Evolutionary conservation across 1,140 invertebrate genomes (phyloP).

Genomic region (Drosophila ironensis): DNA sequence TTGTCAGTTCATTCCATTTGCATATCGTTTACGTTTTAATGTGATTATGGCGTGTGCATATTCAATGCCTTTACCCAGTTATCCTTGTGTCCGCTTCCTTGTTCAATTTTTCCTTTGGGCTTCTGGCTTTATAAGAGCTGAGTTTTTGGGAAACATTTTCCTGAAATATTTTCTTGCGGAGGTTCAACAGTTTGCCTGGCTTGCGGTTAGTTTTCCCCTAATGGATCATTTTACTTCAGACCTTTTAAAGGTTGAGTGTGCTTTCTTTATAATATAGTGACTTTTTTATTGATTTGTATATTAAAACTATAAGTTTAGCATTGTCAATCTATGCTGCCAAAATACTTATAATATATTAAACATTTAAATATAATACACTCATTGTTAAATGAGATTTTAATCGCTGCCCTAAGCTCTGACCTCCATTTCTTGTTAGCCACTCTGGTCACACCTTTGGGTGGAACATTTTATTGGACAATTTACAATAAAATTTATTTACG

Average conservation of each 20-base stretch:
- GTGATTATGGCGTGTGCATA: constrained; percentile 80
- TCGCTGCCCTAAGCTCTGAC: constrained; percentile 29
- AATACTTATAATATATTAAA: no score
- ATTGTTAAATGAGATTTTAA: no score
- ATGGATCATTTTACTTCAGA: constrained; percentile 28
- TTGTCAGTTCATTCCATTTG: constrained; percentile 76
- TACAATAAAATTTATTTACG: constrained; percentile 78
- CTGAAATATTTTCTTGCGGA: not conserved
- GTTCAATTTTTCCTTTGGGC: constrained; percentile 5
- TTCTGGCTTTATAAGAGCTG: constrained; percentile 55
- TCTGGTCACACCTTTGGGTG: constrained; percentile 43
- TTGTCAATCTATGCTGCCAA: no score
- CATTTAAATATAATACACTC: no score
- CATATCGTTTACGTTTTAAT: constrained; percentile 80
- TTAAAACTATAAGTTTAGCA: no score
- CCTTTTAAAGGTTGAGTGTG: not conserved
- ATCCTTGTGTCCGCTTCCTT: constrained; percentile 18
- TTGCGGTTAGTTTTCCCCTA: constrained; percentile 45
- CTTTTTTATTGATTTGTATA: no score
- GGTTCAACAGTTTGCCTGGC: not conserved
- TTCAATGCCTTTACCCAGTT: constrained; percentile 53
- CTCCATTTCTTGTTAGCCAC: constrained; percentile 4
- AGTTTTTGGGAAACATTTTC: constrained; percentile 41
- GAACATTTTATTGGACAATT: constrained; percentile 56
- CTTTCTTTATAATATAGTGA: no score